A percentile compares a stretch with the other conserved stretches of the same genome.
Conservation (phyloP, 2,797 vertebrate species). For the Pantherophis alleghaniensis region DNA sequence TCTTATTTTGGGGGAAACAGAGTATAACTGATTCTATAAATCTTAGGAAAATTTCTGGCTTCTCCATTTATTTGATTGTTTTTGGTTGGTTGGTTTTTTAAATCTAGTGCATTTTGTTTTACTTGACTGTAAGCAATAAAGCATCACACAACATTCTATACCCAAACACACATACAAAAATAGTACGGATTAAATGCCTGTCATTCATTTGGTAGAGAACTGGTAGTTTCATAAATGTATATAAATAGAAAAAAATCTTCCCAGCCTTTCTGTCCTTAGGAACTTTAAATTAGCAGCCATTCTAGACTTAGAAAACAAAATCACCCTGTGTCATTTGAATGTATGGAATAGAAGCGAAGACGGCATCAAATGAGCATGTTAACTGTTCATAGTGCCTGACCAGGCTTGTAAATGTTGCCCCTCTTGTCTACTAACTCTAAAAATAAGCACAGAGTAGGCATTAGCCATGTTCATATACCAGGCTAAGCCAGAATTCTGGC, state of each 20-base stretch:
- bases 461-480: background rate
- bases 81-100: background rate
- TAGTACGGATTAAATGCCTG: slow-evolving; percentile 7
- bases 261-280: background rate
- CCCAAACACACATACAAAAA: background rate
- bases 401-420: background rate
- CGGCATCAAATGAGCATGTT: background rate
- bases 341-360: background rate
- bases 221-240: background rate
- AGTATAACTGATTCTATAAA: background rate
- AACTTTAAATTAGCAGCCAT: background rate
- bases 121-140: background rate
- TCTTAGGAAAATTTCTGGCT: background rate
- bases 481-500: background rate
- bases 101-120: background rate
- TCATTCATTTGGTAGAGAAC: background rate
- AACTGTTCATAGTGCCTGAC: background rate
- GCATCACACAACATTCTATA: background rate
- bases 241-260: background rate
- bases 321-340: background rate
- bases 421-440: background rate
- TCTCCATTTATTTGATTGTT: background rate
- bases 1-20: too few species aligned
- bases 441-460: background rate
- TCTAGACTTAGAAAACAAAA: background rate